These are phyloP conservation scores for Perca fluviatilis DNA, from an alignment of 2,113 vertebrate genomes.

Conservation along the genomic window DNA sequence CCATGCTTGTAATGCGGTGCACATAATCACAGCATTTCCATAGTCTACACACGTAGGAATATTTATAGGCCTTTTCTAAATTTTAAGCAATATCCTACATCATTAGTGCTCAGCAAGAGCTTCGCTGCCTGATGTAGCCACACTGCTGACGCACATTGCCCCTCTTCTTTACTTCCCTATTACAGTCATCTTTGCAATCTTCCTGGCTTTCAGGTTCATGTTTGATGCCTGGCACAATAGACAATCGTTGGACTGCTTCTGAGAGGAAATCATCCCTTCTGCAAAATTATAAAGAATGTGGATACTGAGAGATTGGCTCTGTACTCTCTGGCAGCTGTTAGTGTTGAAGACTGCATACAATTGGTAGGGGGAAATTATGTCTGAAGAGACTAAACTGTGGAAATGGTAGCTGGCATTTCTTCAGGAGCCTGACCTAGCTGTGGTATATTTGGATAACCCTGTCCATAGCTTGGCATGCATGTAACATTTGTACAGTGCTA, in stretches of 20 bases:
- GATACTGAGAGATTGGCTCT: conserved; percentile 35
- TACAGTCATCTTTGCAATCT: conserved; percentile 51
- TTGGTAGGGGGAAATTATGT: conserved; percentile 37
- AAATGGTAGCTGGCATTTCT: conserved; percentile 28
- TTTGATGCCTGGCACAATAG: conserved; percentile 65
- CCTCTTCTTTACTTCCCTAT: conserved; percentile 32
- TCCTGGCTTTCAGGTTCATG: conserved; percentile 47
- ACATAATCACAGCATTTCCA: conserved; percentile 40
- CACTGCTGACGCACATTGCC: conserved; percentile 36
- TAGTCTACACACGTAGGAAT: conserved; percentile 12
- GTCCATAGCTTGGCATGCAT: conserved; percentile 1
- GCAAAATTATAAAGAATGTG: conserved; percentile 55
- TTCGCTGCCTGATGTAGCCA: not conserved
- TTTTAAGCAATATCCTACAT: conserved; percentile 33
- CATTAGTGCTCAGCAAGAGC: conserved; percentile 20
- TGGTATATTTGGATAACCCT: conserved; percentile 13
- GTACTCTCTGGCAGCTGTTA: conserved; percentile 32
- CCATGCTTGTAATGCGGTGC: conserved; percentile 10
- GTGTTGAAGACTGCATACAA: conserved; percentile 52
- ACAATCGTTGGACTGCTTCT: conserved; percentile 61
- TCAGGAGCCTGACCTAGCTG: not conserved
- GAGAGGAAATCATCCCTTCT: conserved; percentile 61
- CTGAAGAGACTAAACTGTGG: conserved; percentile 58
- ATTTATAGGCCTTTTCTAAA: conserved; percentile 47
- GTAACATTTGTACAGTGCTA: not conserved